Evolutionary conservation across 2,113 vertebrate genomes (phyloP).

Genomic region (Poicephalus gulielmi): DNA sequence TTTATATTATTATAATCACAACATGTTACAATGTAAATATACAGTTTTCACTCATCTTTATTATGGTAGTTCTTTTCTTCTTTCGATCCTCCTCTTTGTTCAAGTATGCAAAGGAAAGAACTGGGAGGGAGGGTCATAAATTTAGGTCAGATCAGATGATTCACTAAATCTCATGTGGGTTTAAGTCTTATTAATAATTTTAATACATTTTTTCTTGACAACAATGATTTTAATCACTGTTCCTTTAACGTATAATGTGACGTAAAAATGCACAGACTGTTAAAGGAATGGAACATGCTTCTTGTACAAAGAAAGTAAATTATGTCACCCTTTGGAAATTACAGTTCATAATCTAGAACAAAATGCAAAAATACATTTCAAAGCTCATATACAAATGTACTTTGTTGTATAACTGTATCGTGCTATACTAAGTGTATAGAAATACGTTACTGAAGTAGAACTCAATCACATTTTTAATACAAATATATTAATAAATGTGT

Average conservation of each 20-base stretch:
- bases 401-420: background rate
- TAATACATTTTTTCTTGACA: conserved; percentile 57
- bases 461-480: background rate
- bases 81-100: background rate
- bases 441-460: background rate
- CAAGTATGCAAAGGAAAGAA: conserved; percentile 17
- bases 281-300: background rate
- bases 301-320: background rate
- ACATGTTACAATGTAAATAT: conserved; percentile 43
- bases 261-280: background rate
- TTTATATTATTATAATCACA: conserved; percentile 68
- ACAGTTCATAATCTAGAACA: background rate
- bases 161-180: conserved; percentile 56
- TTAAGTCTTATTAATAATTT: conserved; percentile 67
- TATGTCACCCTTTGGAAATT: background rate
- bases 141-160: conserved; percentile 69
- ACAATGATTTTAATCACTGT: conserved; percentile 44
- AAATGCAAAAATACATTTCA: background rate
- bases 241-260: background rate
- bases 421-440: background rate
- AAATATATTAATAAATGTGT: background rate
- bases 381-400: background rate
- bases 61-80: background rate
- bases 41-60: conserved; percentile 40
- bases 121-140: conserved; percentile 61